phyloP scores from a whole-genome alignment of 1,140 invertebrate species.

The Drosophila santomea region DNA sequence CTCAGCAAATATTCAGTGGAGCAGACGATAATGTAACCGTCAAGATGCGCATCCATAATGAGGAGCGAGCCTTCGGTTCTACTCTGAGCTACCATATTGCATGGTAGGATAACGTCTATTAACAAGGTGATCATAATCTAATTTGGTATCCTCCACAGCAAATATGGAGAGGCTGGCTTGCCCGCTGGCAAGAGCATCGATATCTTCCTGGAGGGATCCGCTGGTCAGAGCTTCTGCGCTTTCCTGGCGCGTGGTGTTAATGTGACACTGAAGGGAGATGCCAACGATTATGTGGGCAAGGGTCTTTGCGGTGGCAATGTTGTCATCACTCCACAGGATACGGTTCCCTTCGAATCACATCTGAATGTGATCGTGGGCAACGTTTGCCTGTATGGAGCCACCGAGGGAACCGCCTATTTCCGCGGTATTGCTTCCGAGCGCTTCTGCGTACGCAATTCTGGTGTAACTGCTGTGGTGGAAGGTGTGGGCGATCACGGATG shows the following conservation, averaged over 20 bases:
- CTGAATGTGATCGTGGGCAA: slow-evolving; percentile 99
- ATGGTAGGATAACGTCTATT: slow-evolving; percentile 87
- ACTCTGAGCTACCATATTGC: slow-evolving; percentile 98
- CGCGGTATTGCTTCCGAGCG: slow-evolving; percentile 98
- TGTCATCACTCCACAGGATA: slow-evolving; percentile 96
- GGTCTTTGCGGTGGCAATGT: slow-evolving; percentile 98
- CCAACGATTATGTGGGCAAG: slow-evolving; percentile 99
- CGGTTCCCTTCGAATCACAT: slow-evolving; percentile 93
- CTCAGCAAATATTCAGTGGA: slow-evolving; percentile 91
- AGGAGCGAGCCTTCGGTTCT: slow-evolving; percentile 95
- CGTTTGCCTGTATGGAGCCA: slow-evolving; percentile 99
- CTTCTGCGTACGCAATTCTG: slow-evolving; percentile 99
- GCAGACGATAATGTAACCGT: slow-evolving; percentile 89
- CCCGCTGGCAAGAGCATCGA: slow-evolving; percentile 93
- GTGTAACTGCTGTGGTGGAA: slow-evolving; percentile 95
- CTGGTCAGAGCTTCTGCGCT: slow-evolving; percentile 99
- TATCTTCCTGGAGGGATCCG: slow-evolving; percentile 95
- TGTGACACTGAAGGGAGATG: slow-evolving; percentile 97
- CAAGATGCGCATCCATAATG: slow-evolving; percentile 94
- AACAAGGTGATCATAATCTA: background rate
- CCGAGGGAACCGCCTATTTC: slow-evolving; percentile 97
- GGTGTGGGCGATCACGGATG: slow-evolving; percentile 99
- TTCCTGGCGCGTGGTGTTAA: slow-evolving; percentile 96
- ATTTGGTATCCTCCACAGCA: slow-evolving; percentile 86
- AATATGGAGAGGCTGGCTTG: slow-evolving; percentile 94